Base-by-base conservation (phyloP, 2,888 invertebrate genomes). In the Cerastis leucographa region DNA sequence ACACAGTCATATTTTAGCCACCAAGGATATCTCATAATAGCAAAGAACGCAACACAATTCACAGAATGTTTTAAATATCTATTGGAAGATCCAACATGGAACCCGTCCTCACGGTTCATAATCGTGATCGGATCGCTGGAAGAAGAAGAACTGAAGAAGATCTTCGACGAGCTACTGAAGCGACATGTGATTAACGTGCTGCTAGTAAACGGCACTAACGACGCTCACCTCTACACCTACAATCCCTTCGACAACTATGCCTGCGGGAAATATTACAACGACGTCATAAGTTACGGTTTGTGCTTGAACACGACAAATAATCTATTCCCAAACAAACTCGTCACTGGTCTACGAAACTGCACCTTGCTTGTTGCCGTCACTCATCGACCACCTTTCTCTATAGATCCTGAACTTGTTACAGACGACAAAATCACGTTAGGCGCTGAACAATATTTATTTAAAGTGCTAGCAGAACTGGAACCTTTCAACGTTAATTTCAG, bases 211-310 rank as follows among this genome's bases (percentile, higher is more conserved):
- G 90, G 90, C n/a, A 90, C 87, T 5, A 71, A 81, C 1, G 86
- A 91, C 35, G 85, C 88, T 11, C 79, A 91, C 6, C 54, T 94
- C 12, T 94, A 92, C 74, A 90, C 93, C 2, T 95, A 94, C 80
- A 92, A 95, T 78, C 94, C 94, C 1, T 94, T 88, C 56, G 91
- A 93, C 67, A 91, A 94, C 74, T 92, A 89, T 64, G 91, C 90
- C 0, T 95, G 95, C 75, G 95, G 95, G 8, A 91, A 89, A 74
- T 89, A 89, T 70, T 95, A 91, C 72, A 85, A 87, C 11, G 78
- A 82, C 62, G 80, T 94, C 12, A 92, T 91, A 29, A 82, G 88
- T 54, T 86, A 88, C 4, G 95, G 94, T 19, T 86, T 89, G 76
- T 95, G 94, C 81, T 74, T 74, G 14, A 65, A 81, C 9, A 49